phyloP scores from a whole-genome alignment of 2,797 vertebrate genomes.

The Selene dorsalis region DNA sequence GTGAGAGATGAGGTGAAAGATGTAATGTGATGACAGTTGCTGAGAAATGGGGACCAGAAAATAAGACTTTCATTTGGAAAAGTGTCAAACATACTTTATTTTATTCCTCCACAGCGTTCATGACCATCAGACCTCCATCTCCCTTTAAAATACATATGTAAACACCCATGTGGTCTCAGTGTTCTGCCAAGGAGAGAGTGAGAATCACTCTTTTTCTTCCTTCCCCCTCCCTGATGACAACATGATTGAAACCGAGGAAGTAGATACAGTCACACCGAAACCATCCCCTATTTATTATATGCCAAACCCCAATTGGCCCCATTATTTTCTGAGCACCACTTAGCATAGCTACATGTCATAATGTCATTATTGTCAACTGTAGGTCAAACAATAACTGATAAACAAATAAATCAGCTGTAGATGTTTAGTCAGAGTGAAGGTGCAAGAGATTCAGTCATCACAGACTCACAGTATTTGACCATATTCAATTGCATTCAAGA shows the following conservation, averaged over 20 bases:
- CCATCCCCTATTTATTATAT: conserved; percentile 36
- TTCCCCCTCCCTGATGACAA: conserved; percentile 47
- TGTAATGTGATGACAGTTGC: conserved; percentile 30
- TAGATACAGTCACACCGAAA: conserved; percentile 39
- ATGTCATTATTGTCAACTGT: conserved; percentile 27
- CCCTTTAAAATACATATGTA: conserved; percentile 50
- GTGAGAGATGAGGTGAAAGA: conserved; percentile 10
- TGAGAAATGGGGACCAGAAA: conserved; percentile 19
- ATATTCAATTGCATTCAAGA: not conserved
- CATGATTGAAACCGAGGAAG: conserved; percentile 41
- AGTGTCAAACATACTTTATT: conserved; percentile 49
- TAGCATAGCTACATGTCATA: conserved; percentile 35
- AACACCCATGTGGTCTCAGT: conserved; percentile 45
- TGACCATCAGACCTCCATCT: conserved; percentile 44
- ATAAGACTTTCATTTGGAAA: conserved; percentile 24
- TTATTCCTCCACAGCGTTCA: conserved; percentile 14
- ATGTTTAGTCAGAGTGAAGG: not conserved
- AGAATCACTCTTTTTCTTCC: conserved; percentile 39
- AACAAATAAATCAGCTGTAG: conserved; percentile 37
- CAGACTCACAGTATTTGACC: not conserved
- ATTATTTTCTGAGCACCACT: conserved; percentile 24
- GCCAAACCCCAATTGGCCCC: conserved; percentile 41
- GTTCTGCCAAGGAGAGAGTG: conserved; percentile 46
- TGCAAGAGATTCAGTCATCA: not conserved
- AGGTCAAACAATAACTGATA: conserved; percentile 34